These are phyloP conservation scores for Globodera ellingtonae DNA, from an alignment of 1,140 invertebrate genomes.

Conservation along the genomic window DNA sequence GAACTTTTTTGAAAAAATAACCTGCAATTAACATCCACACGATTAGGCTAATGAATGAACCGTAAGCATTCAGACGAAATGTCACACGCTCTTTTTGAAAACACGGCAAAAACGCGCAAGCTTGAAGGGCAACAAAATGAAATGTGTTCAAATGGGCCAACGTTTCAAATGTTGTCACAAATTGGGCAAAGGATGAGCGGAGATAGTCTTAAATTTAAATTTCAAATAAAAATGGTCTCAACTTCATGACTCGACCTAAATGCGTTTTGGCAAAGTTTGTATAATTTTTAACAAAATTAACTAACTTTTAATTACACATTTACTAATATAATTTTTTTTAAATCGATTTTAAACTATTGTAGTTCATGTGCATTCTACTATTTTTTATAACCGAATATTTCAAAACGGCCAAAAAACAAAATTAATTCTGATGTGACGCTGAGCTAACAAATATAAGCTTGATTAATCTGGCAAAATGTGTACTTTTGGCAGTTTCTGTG, in stretches of 20 bases:
- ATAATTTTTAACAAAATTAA: neutral
- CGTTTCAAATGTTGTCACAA: neutral
- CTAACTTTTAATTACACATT: neutral
- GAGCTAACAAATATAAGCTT: no score
- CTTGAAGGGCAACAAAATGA: constrained; percentile 20
- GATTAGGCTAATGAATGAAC: neutral
- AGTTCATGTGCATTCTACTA: no score
- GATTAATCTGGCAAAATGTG: no score
- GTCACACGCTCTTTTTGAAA: neutral
- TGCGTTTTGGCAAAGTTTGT: neutral
- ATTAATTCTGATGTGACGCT: no score
- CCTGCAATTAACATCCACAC: constrained; percentile 6
- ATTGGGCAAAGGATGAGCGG: constrained; percentile 3
- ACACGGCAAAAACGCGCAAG: neutral
- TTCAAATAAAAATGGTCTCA: neutral
- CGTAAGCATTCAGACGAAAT: neutral
- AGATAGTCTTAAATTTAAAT: constrained; percentile 16
- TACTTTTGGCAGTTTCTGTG: neutral
- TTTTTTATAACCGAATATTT: no score
- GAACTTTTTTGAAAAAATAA: neutral
- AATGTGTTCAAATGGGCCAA: constrained; percentile 15
- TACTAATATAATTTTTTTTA: no score
- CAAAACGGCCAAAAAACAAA: accelerated
- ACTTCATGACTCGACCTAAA: no score
- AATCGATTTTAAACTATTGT: no score